Evolutionary conservation across 1,140 invertebrate species (phyloP).

Genomic region (Megathymus violae): DNA sequence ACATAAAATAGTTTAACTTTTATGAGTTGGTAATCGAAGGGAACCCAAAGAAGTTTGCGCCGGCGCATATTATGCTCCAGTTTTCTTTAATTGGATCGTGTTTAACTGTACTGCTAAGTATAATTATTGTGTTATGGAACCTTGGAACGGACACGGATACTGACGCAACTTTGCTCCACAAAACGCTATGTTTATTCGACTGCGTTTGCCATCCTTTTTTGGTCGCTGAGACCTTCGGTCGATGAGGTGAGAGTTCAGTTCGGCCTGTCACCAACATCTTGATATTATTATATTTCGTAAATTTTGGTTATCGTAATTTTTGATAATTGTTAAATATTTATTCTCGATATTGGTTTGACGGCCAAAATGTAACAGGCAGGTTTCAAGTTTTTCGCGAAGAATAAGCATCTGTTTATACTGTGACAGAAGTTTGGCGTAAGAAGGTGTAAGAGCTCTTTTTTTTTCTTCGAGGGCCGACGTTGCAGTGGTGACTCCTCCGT

Average conservation of each 20-base stretch:
- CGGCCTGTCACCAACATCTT: conserved; percentile 24
- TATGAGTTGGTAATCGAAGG: conserved; percentile 2
- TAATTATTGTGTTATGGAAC: conserved; percentile 52
- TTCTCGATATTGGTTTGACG: not conserved
- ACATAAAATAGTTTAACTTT: no score
- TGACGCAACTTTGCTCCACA: conserved; percentile 64
- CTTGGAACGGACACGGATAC: conserved; percentile 37
- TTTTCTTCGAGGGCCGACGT: no score
- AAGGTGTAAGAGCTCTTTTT: no score
- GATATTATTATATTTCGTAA: conserved; percentile 63
- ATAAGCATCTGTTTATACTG: no score
- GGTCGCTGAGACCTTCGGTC: conserved; percentile 67
- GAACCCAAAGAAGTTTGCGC: conserved; percentile 27
- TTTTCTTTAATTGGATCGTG: conserved; percentile 60
- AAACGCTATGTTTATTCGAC: conserved; percentile 51
- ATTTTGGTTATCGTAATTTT: not conserved
- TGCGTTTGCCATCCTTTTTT: conserved; percentile 70
- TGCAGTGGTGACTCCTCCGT: no score
- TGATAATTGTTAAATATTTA: not conserved
- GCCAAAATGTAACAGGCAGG: no score
- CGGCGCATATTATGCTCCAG: conserved; percentile 49
- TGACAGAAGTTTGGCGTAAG: no score
- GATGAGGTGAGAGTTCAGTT: conserved; percentile 42
- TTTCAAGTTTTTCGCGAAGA: no score
- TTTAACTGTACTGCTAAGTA: conserved; percentile 50